phyloP scores from a whole-genome alignment of 2,113 vertebrate species.

The Nannospalax galili region DNA sequence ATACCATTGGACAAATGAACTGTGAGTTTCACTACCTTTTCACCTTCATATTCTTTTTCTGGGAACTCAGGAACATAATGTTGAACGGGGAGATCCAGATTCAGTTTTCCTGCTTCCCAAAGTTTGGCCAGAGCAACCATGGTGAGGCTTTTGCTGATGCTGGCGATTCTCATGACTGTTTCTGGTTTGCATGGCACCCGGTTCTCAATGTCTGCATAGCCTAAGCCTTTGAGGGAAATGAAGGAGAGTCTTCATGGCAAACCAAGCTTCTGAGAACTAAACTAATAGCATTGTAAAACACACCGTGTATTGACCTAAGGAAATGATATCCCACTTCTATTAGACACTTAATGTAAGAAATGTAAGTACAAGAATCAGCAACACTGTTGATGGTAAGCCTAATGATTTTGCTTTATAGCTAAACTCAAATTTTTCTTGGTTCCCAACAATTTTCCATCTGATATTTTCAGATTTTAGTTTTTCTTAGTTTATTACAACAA shows the following conservation, averaged over 20 bases:
- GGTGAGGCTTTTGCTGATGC: conserved; percentile 97
- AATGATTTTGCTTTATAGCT: conserved; percentile 15
- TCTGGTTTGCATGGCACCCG: conserved; percentile 91
- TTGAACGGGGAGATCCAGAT: conserved; percentile 95
- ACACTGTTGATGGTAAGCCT: not conserved
- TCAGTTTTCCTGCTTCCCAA: conserved; percentile 94
- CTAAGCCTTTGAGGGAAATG: conserved; percentile 87
- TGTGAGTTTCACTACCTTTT: conserved; percentile 88
- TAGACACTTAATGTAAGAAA: not conserved
- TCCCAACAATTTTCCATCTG: not conserved
- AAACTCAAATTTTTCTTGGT: not conserved
- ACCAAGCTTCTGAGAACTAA: conserved; percentile 18
- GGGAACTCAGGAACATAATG: conserved; percentile 97
- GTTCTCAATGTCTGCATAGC: conserved; percentile 97
- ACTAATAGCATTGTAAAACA: conserved; percentile 29
- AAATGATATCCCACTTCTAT: conserved; percentile 12
- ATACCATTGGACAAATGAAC: not conserved
- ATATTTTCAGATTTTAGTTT: conserved; percentile 18
- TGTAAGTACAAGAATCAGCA: not conserved
- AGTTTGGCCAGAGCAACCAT: conserved; percentile 93
- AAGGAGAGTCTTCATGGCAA: not conserved
- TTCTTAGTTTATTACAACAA: conserved; percentile 56
- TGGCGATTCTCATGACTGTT: conserved; percentile 96
- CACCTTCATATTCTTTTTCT: conserved; percentile 93
- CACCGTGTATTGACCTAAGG: too few species aligned